Evolutionary conservation across 2,888 invertebrate genomes (phyloP).

Genomic region (Tuta absoluta): DNA sequence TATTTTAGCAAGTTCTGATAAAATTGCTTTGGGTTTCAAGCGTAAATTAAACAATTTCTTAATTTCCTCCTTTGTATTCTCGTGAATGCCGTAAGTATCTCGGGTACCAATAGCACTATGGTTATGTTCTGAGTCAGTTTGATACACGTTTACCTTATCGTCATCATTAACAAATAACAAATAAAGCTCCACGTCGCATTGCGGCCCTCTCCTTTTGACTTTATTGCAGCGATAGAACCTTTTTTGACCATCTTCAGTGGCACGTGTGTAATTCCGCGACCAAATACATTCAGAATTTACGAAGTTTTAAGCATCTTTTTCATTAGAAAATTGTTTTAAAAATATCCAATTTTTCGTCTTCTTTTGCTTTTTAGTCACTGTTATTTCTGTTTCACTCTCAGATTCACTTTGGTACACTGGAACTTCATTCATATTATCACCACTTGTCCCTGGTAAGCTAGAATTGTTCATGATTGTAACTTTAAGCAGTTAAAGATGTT

Average conservation of each 20-base stretch:
- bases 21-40: conserved; percentile 32
- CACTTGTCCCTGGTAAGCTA: too few relatives aligned
- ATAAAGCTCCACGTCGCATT: conserved; percentile 33
- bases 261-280: conserved; percentile 29
- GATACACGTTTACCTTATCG: conserved; percentile 32
- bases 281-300: conserved; percentile 32
- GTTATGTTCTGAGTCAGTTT: conserved; percentile 30
- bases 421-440: too few relatives aligned
- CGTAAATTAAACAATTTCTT: conserved; percentile 31
- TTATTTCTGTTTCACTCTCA: conserved; percentile 31
- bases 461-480: too few relatives aligned
- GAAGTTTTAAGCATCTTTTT: conserved; percentile 29
- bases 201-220: conserved; percentile 32
- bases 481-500: too few relatives aligned
- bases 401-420: too few relatives aligned
- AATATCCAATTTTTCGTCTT: conserved; percentile 33
- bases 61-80: conserved; percentile 31
- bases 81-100: conserved; percentile 30
- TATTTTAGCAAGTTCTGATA: conserved; percentile 28
- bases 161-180: conserved; percentile 28
- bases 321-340: conserved; percentile 29
- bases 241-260: conserved; percentile 33
- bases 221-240: conserved; percentile 35
- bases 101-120: conserved; percentile 30
- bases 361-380: conserved; percentile 22